Evolutionary conservation across 2,797 vertebrate genomes (phyloP), one percentile per base, ranked within the genome.

Genomic region (Bufotes viridis): DNA sequence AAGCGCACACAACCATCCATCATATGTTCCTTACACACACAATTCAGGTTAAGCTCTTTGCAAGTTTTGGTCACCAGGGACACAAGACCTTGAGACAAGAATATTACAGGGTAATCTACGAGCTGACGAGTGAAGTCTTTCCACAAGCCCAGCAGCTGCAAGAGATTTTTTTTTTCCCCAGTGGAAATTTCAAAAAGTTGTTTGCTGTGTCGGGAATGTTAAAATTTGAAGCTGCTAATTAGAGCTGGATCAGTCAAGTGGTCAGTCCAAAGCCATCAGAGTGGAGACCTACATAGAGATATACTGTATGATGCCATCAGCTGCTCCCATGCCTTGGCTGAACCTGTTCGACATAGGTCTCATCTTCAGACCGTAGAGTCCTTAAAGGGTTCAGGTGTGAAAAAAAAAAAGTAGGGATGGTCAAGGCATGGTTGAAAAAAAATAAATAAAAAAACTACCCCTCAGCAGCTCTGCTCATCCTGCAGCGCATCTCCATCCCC

Each of bases 171-270:
- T 26, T 67, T 34, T 72, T 42, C 3, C 42, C 42, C 72, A 11
- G 18, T 75, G 18, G 42, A 75, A 51, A 75, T 75, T 51, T 20
- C 10, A 90, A 89, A 92, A 92, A 90, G 78, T 90, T 88, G 74
- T 94, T 87, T 92, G 85, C 90, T 90, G 92, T 89, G 81, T 89
- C 89, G 94, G 92, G 87, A 93, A 67, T 92, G 90, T 90, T 89
- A 92, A 92, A 63, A 63, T 63, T 63, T 10, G 6, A 63, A 2
- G 61, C 22, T 22, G 61, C 7, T 63, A 88, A 92, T 91, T 91
- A 88, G 89, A 93, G 90, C 81, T 92, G 89, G 89, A 93, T 91
- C 82, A 90, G 81, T 88, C 90, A 91, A 79, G 80, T 83, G 91
- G 91, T 93, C 91, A 90, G 83, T 87, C 87, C 67, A 91, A 90